A percentile compares a stretch with the other conserved stretches of the same genome.
These are phyloP conservation scores for Rhinolophus sinicus DNA, from an alignment of 2,113 vertebrate species.

Conservation along the genomic window DNA sequence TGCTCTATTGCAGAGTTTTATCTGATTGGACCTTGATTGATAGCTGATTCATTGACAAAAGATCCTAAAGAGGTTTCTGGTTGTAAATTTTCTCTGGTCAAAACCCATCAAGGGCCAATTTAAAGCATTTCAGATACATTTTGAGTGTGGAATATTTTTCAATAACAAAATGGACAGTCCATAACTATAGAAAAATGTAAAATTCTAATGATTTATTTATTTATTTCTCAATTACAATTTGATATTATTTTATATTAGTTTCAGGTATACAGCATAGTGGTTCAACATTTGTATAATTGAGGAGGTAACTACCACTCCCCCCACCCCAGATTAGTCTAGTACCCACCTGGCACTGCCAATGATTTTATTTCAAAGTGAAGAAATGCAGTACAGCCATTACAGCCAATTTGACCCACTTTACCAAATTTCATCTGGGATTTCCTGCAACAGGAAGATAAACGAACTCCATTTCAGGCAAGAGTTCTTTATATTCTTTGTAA, in stretches of 20 bases:
- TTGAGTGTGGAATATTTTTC: background rate
- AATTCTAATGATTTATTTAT: constrained; percentile 21
- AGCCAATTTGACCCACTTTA: background rate
- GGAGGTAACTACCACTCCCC: too few species aligned
- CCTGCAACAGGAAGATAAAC: background rate
- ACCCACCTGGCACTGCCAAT: background rate
- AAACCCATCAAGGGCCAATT: constrained; percentile 18
- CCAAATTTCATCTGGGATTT: constrained; percentile 2
- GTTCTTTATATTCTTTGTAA: constrained; percentile 20
- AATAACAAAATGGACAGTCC: background rate
- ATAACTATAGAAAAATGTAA: background rate
- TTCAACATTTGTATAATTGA: too few species aligned
- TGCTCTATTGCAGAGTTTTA: background rate
- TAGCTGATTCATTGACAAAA: constrained; percentile 31
- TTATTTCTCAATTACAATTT: too few species aligned
- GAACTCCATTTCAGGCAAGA: background rate
- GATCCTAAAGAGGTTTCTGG: background rate
- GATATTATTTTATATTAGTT: too few species aligned
- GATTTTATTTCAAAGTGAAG: constrained; percentile 29
- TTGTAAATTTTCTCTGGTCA: constrained; percentile 11
- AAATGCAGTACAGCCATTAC: background rate
- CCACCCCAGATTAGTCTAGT: too few species aligned
- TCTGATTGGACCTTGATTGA: background rate
- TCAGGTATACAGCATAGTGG: too few species aligned
- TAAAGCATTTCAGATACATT: constrained; percentile 26